Evolutionary conservation across 2,888 invertebrate genomes (phyloP), one percentile per base, ranked within the genome.

Genomic region (Apomyelois bistriatella): DNA sequence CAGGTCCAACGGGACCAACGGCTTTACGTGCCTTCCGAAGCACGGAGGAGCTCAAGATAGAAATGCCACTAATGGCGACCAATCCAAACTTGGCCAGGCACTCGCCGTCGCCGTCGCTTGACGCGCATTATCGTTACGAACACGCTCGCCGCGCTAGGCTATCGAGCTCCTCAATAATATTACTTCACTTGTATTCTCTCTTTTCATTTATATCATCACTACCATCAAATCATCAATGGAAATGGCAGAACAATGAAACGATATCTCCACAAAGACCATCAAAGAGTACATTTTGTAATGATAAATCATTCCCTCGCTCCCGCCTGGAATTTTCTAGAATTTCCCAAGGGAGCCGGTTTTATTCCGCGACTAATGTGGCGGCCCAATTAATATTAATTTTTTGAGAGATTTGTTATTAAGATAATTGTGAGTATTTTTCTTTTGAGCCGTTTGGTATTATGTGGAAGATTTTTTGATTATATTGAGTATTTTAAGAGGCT

Each of bases 381-480:
- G 46, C 28, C 32, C 46, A 32, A 48, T 48, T 48, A 48, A 48
- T 37, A 48, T 48, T 36, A 16, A 47, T 35, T 48, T 47, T 37
- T 48, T 48, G 22, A 35, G 16, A 7, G 48, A 48, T 37, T 37
- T 48, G 17, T 47, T 22, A 22, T 22, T 22, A 3, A n/a, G 13
- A 30, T 46, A 32, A 46, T 30, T 15, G 15, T 16, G 16, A n/a
- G 13, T 3, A 36, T 38, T 38, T 8, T 16, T 40, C 16, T 16
- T 40, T 16, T 13, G 13, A 36, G 22, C 10, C 8, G 1, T 6
- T 3, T 4, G 10, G 7, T 32, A 9, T 32, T 32, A 32, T 9
- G 32, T 2, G 7, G 10, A 32, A 4, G 32, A 32, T 3, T 32
- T 8, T 32, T 32, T 3, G 5, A 22, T 22, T 22, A n/a, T n/a